Evolutionary conservation across 2,888 invertebrate genomes (phyloP).

Genomic region (Lissonota sp.): DNA sequence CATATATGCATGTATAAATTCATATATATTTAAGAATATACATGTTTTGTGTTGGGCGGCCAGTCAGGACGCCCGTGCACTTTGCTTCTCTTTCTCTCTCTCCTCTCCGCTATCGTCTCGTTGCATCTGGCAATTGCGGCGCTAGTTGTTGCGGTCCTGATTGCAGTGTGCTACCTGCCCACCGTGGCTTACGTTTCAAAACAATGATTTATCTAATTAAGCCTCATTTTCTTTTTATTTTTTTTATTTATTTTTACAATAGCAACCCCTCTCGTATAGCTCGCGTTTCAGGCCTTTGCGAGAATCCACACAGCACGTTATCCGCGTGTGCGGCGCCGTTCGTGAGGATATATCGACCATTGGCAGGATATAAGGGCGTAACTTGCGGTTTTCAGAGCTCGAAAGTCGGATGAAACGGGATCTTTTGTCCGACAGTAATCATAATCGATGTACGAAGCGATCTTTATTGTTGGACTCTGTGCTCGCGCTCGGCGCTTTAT

Average conservation of each 20-base stretch:
- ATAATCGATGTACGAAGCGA: neutral
- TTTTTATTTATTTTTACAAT: neutral
- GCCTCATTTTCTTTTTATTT: constrained; percentile 78
- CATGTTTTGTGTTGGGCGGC: constrained; percentile 48
- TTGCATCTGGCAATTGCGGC: constrained; percentile 75
- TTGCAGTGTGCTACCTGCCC: constrained; percentile 60
- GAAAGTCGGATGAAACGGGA: too few species aligned
- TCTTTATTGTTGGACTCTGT: constrained; percentile 5
- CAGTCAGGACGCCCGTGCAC: constrained; percentile 70
- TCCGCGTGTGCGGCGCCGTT: too few species aligned
- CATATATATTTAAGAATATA: constrained; percentile 36
- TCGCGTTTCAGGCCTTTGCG: too few species aligned
- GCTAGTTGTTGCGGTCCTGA: constrained; percentile 72
- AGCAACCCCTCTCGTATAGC: too few species aligned
- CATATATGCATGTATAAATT: neutral
- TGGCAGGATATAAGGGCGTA: too few species aligned
- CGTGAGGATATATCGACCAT: too few species aligned
- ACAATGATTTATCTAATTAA: constrained; percentile 82
- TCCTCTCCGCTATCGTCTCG: constrained; percentile 68
- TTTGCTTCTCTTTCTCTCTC: constrained; percentile 34
- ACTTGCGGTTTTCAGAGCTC: too few species aligned
- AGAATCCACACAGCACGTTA: too few species aligned
- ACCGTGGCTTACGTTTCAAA: constrained; percentile 77
- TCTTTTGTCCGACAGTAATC: too few species aligned
- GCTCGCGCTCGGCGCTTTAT: neutral